Evolutionary conservation across 2,797 vertebrate genomes (phyloP), one percentile per base, ranked within the genome.

Genomic region (Notolepis coatsorum): DNA sequence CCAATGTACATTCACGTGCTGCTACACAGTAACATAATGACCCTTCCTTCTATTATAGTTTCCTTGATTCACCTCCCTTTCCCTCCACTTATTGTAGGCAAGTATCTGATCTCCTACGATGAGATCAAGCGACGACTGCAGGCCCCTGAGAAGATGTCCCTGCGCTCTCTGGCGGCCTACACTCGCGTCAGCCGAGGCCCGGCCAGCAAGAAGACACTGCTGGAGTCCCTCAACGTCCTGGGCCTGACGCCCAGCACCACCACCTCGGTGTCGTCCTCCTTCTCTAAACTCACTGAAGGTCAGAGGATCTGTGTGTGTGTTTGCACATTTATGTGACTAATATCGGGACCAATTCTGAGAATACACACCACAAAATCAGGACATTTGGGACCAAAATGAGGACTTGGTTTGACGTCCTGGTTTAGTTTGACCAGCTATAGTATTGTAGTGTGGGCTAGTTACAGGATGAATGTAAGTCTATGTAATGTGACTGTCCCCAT

Each of bases 241-340:
- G 91, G 92, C 31, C 90, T 94, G 39, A 88, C 88, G 1, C 93
- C 93, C 10, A 92, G 93, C 86, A 93, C 92, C 13, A 94, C 91
- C 39, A 94, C 93, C 5, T 90, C 93, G 0, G 93, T 94, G 3
- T 94, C 93, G 62, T 93, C 92, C 28, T 92, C 91, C 0, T 93
- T 94, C 86, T 93, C 92, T 78, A 94, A 94, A 71, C 91, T 94
- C 56, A 93, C 93, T 12, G 93, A 94, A 88, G 93, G 93, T 93
- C 62, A 72, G 64, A 6, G 31, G 23, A n/a, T n/a, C n/a, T 31
- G 15, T 33, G 41, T 13, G 23, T n/a, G 9, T 13, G 12, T 1
- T 38, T 5, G 30, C 4, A 28, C 2, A 10, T 9, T 18, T 5
- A 1, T 38, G 1, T 27, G 3, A n/a, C n/a, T n/a, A n/a, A n/a